Percentiles rank a stretch among this genome's conserved stretches.
Conservation (phyloP, 1,140 invertebrate species). For the Drosophila elegans region DNA sequence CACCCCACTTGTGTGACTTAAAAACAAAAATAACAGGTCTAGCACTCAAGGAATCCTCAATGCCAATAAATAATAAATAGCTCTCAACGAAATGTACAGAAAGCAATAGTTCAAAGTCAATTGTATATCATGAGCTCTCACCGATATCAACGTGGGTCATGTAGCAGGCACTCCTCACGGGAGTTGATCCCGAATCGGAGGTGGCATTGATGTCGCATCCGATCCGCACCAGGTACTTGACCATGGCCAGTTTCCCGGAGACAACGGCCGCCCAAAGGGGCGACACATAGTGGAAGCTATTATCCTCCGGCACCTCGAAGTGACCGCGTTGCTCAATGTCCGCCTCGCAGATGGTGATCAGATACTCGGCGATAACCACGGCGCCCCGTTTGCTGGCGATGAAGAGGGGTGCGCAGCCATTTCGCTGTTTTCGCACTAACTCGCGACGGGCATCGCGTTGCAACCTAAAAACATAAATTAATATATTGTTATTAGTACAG, state of each 20-base stretch:
- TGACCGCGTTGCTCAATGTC: conserved; percentile 94
- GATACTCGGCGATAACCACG: conserved; percentile 94
- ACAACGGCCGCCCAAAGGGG: conserved; percentile 97
- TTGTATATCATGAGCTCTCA: conserved; percentile 15
- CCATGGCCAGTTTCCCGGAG: conserved; percentile 91
- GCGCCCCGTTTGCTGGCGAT: conserved; percentile 93
- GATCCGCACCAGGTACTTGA: conserved; percentile 91
- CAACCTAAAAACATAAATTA: conserved; percentile 39
- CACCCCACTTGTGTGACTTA: background rate
- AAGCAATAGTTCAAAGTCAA: too few relatives aligned
- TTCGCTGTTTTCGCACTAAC: conserved; percentile 83
- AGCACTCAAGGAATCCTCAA: background rate
- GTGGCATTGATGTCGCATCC: conserved; percentile 93
- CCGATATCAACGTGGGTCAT: conserved; percentile 95
- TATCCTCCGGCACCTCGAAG: conserved; percentile 90
- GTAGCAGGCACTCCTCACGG: conserved; percentile 94
- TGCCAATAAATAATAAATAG: conserved; percentile 5
- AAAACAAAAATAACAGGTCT: background rate
- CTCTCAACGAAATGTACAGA: background rate
- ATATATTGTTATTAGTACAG: background rate
- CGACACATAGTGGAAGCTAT: conserved; percentile 92
- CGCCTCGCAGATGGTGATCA: conserved; percentile 92
- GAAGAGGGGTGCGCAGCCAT: conserved; percentile 95
- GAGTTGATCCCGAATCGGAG: conserved; percentile 95
- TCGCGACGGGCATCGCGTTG: conserved; percentile 72